Conservation (phyloP, 2,888 invertebrate genomes). For the Trachelus iudaicus region DNA sequence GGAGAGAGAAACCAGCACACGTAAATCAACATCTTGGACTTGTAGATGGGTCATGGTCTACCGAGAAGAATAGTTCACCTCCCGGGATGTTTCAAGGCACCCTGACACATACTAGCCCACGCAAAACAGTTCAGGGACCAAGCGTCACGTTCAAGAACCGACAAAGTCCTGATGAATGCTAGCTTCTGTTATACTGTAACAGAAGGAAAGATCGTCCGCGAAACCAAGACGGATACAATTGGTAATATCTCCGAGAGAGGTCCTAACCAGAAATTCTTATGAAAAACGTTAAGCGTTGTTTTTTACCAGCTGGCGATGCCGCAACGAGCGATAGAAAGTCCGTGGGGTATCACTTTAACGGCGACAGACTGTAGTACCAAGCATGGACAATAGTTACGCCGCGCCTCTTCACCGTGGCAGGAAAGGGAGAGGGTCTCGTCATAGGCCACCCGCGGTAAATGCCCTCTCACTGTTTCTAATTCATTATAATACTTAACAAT, state of each 20-base stretch:
- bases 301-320: neutral
- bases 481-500: neutral
- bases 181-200: neutral
- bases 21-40: neutral
- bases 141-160: neutral
- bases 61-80: neutral
- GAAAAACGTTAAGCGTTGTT: neutral
- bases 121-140: neutral
- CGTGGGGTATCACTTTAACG: neutral
- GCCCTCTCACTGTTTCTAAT: neutral
- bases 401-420: neutral
- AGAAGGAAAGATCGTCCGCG: neutral
- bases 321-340: neutral
- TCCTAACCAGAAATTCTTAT: neutral
- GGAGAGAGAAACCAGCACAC: neutral
- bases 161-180: neutral
- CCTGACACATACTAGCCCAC: neutral
- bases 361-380: neutral
- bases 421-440: neutral
- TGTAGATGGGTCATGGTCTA: neutral
- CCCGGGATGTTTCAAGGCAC: neutral
- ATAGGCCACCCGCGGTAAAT: neutral
- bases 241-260: neutral
- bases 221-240: neutral
- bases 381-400: neutral